Evolutionary conservation across 37 sponge, comb jelly and placozoan species (phyloP), one percentile per base, ranked within the genome.

Genomic region (Geodia barretti): DNA sequence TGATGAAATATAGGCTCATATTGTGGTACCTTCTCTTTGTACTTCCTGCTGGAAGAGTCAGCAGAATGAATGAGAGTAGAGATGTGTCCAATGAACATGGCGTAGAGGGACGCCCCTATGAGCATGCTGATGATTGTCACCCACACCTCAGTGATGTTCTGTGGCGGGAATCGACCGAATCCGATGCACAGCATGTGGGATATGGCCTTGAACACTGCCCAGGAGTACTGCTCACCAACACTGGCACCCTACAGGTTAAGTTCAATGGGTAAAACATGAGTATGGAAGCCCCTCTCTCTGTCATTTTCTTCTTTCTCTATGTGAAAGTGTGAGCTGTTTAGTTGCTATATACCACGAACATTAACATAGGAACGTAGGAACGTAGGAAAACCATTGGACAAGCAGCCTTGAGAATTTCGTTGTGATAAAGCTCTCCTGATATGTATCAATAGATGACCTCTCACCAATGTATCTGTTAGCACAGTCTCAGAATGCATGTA

Each of bases 121-220:
- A 79, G 35, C 92, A 91, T 91, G 74, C 92, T 91, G 79, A 87
- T 72, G 37, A 91, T 82, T 25, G 92, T 91, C 37, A 87, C 64
- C 92, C 92, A 91, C 35, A 70, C 61, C 37, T 91, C 92, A 24
- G 70, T 70, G 20, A 28, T 73, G 36, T 81, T 86, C 77, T 83
- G 82, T n/a, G 92, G 92, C 11, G 92, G 92, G 37, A 39, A 83
- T 32, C 87, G 83, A 4, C 92, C 92, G 76, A 72, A 91, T 14
- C 92, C 92, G 73, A 91, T 91, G 75, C 92, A 91, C 64, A 88
- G 58, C 88, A 88, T 82, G 72, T 88, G 88, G 4, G 92, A 91
- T 32, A 82, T 60, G 31, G 92, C 87, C 76, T 91, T 91, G 87
- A 86, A 86, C 36, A 90, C 41, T 25, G 83, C 73, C 82, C 87